phyloP scores from a whole-genome alignment of 2,797 vertebrate genomes.

The Ataeniobius toweri region DNA sequence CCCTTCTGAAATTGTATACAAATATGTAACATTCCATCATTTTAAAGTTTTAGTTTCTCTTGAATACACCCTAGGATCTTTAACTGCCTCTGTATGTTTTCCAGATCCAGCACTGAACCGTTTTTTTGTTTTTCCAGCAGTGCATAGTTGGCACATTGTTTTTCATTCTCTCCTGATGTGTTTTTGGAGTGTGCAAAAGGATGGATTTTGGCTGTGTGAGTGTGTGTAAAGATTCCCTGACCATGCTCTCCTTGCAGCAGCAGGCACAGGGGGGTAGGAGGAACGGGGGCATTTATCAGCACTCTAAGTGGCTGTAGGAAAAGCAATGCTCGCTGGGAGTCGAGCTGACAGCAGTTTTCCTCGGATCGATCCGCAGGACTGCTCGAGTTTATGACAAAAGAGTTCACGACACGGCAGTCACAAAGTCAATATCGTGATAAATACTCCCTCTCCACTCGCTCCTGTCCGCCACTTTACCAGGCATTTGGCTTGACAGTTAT shows the following conservation, averaged over 20 bases:
- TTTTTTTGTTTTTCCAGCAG: neutral
- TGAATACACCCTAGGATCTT: conserved; percentile 3
- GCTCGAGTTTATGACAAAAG: conserved; percentile 90
- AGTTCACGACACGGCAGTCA: conserved; percentile 88
- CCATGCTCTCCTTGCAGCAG: conserved; percentile 43
- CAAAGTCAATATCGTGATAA: conserved; percentile 89
- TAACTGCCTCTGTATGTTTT: conserved; percentile 4
- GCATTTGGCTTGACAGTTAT: conserved; percentile 91
- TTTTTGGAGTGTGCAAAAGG: conserved; percentile 12
- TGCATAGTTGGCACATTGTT: conserved; percentile 14
- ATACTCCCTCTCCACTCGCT: conserved; percentile 82
- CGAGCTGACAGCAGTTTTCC: conserved; percentile 84
- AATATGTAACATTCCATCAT: neutral
- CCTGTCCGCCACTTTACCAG: conserved; percentile 86
- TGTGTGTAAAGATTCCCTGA: conserved; percentile 19
- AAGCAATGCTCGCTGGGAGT: conserved; percentile 85
- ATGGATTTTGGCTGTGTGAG: neutral
- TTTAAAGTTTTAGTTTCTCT: neutral
- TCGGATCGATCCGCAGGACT: conserved; percentile 82
- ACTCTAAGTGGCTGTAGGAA: conserved; percentile 84
- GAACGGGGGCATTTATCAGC: conserved; percentile 81
- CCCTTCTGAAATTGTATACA: neutral
- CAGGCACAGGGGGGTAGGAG: conserved; percentile 25
- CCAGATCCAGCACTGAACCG: conserved; percentile 7
- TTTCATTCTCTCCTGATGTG: conserved; percentile 3